Conservation (phyloP, 2,888 invertebrate genomes). For the Acrocyrtus sp. region DNA sequence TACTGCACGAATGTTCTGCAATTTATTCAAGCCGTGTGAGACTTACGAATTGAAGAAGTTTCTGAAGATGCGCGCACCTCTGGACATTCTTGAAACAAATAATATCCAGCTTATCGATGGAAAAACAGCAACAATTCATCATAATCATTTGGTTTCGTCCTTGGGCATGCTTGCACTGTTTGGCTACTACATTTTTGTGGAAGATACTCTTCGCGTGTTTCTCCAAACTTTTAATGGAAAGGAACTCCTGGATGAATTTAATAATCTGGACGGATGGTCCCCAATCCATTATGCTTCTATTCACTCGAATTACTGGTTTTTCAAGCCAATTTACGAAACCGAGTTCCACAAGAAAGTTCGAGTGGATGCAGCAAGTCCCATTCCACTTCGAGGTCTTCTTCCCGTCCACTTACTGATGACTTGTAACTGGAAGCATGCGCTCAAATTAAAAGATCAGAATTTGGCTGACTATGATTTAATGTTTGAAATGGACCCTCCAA, state of each 20-base stretch:
- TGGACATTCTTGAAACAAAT: background rate
- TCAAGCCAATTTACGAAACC: background rate
- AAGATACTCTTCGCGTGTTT: background rate
- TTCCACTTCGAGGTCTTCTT: background rate
- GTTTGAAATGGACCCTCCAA: no score
- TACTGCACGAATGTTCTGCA: background rate
- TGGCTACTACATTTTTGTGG: background rate
- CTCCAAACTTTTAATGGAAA: background rate
- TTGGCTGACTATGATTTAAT: background rate
- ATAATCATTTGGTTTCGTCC: slow-evolving; percentile 2
- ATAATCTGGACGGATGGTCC: slow-evolving; percentile 2
- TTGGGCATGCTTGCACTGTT: slow-evolving; percentile 13
- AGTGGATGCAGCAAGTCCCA: background rate
- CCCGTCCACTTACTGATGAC: background rate
- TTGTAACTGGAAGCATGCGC: background rate
- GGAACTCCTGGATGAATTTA: slow-evolving; percentile 2
- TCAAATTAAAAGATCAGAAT: background rate
- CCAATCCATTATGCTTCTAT: slow-evolving; percentile 29
- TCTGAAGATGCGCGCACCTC: background rate
- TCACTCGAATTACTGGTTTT: slow-evolving; percentile 27
- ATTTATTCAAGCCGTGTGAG: background rate
- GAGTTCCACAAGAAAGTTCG: background rate
- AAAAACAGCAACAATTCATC: background rate
- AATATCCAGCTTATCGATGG: background rate
- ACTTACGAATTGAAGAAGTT: background rate